Conservation (phyloP, 2,888 invertebrate species). For the Epistrophella euchroma region DNA sequence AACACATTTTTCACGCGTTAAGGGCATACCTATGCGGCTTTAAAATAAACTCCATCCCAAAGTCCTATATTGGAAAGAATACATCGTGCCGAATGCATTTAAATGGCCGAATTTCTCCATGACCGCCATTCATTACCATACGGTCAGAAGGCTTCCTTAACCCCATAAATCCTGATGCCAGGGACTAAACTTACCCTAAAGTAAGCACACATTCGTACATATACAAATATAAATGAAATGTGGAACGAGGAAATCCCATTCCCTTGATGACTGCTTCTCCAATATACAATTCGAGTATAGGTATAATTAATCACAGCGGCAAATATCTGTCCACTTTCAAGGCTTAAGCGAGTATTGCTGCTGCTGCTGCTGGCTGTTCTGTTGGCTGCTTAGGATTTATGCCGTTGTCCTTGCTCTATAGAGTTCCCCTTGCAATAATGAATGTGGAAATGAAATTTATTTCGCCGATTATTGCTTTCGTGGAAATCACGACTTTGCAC, state of each 20-base stretch:
- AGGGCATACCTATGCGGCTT: slow-evolving; percentile 3
- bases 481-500: slow-evolving; percentile 70
- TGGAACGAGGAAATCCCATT: slow-evolving; percentile 19
- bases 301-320: slow-evolving; percentile 70
- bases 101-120: slow-evolving; percentile 69
- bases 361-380: slow-evolving; percentile 34
- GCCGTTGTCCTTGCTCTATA: slow-evolving; percentile 70
- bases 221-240: slow-evolving; percentile 3
- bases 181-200: slow-evolving; percentile 44
- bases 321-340: slow-evolving; percentile 74
- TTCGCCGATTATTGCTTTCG: slow-evolving; percentile 72
- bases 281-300: slow-evolving; percentile 35
- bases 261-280: slow-evolving; percentile 6
- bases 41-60: not conserved
- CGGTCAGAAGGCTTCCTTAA: slow-evolving; percentile 67
- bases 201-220: not conserved
- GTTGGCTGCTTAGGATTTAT: slow-evolving; percentile 70
- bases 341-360: slow-evolving; percentile 45
- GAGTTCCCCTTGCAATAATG: slow-evolving; percentile 54
- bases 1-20: slow-evolving; percentile 35
- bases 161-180: slow-evolving; percentile 62
- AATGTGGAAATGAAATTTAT: slow-evolving; percentile 73
- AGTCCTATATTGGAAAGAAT: not conserved
- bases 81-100: slow-evolving; percentile 63
- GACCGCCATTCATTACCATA: slow-evolving; percentile 71